Percentiles rank a stretch among this genome's conserved stretches.
Evolutionary conservation across 2,113 vertebrate species (phyloP).

Genomic region (Turnix velox): DNA sequence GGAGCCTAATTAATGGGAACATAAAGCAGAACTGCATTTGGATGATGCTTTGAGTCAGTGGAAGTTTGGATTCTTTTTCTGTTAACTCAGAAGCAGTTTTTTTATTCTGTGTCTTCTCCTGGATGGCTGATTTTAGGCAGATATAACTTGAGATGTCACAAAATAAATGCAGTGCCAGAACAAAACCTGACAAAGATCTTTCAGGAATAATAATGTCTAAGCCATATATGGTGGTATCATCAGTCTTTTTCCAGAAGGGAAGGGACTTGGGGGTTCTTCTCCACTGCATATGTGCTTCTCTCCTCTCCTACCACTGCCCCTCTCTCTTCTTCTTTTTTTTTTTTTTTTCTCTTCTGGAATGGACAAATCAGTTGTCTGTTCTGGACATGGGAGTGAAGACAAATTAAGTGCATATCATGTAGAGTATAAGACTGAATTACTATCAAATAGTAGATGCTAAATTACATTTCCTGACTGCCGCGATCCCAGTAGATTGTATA

Average conservation of each 20-base stretch:
- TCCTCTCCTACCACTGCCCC: not conserved
- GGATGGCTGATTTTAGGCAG: not conserved
- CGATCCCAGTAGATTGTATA: not conserved
- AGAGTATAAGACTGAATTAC: too few relatives aligned
- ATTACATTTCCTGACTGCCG: not conserved
- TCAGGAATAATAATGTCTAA: not conserved
- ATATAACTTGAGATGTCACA: not conserved
- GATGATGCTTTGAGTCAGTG: not conserved
- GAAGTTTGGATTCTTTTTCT: not conserved
- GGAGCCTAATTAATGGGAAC: not conserved
- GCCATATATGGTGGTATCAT: not conserved
- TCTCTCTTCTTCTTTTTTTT: not conserved
- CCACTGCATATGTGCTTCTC: not conserved
- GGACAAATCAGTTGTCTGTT: not conserved
- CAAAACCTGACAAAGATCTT: not conserved
- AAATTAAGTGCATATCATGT: too few relatives aligned
- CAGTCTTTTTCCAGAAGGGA: not conserved
- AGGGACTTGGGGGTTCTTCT: not conserved
- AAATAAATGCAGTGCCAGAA: not conserved
- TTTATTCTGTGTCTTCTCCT: not conserved
- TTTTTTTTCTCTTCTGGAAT: fast-evolving
- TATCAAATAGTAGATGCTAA: not conserved
- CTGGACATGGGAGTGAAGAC: not conserved
- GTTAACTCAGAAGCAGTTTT: not conserved
- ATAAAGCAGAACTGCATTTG: not conserved